Conservation (phyloP, 2,888 invertebrate genomes). For the Dasysyrphus tricinctus region DNA sequence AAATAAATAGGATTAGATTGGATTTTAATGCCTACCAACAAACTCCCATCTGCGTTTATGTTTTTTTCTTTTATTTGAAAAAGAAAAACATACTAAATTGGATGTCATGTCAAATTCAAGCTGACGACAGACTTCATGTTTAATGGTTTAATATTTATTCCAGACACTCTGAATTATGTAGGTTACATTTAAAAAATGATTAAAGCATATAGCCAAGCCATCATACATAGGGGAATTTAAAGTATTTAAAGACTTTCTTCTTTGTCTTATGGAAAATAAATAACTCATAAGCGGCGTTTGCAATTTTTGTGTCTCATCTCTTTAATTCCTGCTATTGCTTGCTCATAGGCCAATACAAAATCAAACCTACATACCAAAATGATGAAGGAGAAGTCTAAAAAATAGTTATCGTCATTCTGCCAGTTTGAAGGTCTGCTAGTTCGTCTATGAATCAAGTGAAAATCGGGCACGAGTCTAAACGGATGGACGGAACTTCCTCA, state of each 20-base stretch:
- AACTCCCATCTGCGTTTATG: background rate
- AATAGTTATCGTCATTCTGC: too few relatives aligned
- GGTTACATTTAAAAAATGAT: background rate
- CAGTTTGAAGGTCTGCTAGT: too few relatives aligned
- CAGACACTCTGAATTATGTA: background rate
- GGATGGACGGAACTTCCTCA: too few relatives aligned
- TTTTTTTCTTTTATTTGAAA: background rate
- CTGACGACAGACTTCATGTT: conserved; percentile 12
- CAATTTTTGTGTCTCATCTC: too few relatives aligned
- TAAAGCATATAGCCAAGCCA: background rate
- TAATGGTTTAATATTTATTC: conserved; percentile 24
- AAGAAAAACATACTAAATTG: conserved; percentile 10
- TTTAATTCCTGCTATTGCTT: too few relatives aligned
- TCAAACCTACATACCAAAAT: too few relatives aligned
- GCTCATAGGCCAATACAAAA: too few relatives aligned
- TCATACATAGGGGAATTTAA: background rate
- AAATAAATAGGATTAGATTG: conserved; percentile 18
- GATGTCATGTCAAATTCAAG: conserved; percentile 34
- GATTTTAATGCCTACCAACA: conserved; percentile 17
- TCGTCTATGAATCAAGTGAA: too few relatives aligned
- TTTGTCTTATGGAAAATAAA: background rate
- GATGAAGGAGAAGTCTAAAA: too few relatives aligned
- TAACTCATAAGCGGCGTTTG: too few relatives aligned
- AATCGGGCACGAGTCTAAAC: too few relatives aligned
- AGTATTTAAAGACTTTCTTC: background rate